Evolutionary conservation across 2,113 vertebrate species (phyloP).

Genomic region (Columbina picui): DNA sequence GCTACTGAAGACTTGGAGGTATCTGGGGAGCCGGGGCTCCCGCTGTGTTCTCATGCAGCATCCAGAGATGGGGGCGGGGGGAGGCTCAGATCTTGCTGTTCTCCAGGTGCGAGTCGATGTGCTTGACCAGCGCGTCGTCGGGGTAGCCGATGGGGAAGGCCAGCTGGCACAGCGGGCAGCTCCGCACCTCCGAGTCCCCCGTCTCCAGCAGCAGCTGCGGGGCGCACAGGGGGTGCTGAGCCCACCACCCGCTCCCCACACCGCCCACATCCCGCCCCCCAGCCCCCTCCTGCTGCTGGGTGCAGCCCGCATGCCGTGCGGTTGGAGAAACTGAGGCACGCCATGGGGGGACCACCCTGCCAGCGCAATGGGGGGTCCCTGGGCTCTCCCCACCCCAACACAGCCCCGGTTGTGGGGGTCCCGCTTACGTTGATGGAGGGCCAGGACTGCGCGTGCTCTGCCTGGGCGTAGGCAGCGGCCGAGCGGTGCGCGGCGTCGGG

Average conservation of each 20-base stretch:
- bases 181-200: slow-evolving; percentile 93
- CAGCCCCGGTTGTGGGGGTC: accelerated
- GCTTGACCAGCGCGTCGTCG: slow-evolving; percentile 96
- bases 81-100: slow-evolving; percentile 95
- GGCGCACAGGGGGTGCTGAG: neutral
- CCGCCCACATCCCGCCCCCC: accelerated
- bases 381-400: accelerated
- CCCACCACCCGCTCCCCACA: neutral
- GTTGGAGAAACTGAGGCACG: neutral
- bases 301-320: neutral
- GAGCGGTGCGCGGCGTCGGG: slow-evolving; percentile 80
- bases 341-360: accelerated
- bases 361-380: neutral
- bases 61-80: slow-evolving; percentile 50
- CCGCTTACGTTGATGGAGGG: slow-evolving; percentile 94
- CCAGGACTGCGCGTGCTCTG: slow-evolving; percentile 97
- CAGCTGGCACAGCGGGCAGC: slow-evolving; percentile 95
- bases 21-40: slow-evolving; percentile 41
- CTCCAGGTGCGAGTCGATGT: slow-evolving; percentile 98
- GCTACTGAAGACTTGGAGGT: slow-evolving; percentile 77
- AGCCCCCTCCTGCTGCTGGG: accelerated
- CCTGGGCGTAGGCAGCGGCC: slow-evolving; percentile 81
- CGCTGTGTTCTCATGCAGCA: slow-evolving; percentile 77
- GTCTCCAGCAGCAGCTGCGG: slow-evolving; percentile 96
- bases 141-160: slow-evolving; percentile 96